Evolutionary conservation across 2,113 vertebrate genomes (phyloP).

Genomic region (Puffinus mauretanicus): DNA sequence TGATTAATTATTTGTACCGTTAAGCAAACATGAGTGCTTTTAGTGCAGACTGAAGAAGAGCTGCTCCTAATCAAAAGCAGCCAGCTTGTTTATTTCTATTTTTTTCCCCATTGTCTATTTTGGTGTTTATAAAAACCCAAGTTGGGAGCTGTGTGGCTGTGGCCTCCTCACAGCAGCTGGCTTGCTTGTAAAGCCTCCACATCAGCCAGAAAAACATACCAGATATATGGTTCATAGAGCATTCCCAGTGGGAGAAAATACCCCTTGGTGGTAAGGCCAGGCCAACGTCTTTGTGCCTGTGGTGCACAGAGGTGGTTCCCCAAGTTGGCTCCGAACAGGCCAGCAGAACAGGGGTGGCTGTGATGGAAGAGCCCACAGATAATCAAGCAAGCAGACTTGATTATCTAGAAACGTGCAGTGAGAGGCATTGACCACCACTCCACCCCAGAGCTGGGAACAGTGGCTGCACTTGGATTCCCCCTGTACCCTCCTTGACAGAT

Average conservation of each 20-base stretch:
- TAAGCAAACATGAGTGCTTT: neutral
- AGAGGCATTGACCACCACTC: neutral
- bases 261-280: neutral
- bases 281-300: neutral
- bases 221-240: neutral
- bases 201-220: neutral
- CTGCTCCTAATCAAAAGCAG: slow-evolving; percentile 1
- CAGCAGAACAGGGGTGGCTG: neutral
- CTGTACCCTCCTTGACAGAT: neutral
- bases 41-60: neutral
- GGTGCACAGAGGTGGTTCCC: neutral
- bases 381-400: neutral
- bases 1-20: neutral
- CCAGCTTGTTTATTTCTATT: neutral
- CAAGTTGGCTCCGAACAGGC: neutral
- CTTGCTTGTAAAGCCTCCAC: neutral
- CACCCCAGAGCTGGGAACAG: neutral
- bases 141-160: neutral
- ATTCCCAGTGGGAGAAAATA: neutral
- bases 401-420: neutral
- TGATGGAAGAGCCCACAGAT: neutral
- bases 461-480: neutral
- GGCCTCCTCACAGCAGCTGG: neutral
- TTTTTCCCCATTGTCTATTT: neutral
- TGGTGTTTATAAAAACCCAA: neutral